Evolutionary conservation across 2,888 invertebrate genomes (phyloP).

Genomic region (Coenonympha arcania): DNA sequence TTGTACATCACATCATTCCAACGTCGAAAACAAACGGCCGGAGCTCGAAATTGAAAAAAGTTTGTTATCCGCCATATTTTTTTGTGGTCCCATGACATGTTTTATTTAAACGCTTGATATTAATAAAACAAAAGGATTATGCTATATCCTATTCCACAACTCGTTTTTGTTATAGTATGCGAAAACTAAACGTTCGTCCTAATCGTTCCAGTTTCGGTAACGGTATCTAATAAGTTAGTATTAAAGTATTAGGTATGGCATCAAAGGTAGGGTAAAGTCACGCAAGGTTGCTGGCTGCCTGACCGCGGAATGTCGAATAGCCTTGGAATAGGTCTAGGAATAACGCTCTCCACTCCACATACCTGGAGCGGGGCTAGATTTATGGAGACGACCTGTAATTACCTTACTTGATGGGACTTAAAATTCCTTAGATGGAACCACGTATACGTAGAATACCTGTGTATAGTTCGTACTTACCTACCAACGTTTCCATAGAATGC

Average conservation of each 20-base stretch:
- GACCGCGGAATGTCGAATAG: conserved; percentile 27
- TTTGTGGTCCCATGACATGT: neutral
- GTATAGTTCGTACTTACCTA: no score
- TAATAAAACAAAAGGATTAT: neutral
- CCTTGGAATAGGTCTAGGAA: conserved; percentile 20
- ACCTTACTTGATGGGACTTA: conserved; percentile 2
- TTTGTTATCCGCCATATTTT: neutral
- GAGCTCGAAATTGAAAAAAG: neutral
- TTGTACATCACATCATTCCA: no score
- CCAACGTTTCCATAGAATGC: no score
- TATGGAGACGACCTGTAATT: conserved; percentile 7
- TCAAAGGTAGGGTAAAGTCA: conserved; percentile 20
- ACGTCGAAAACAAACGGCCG: no score
- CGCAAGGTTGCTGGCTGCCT: conserved; percentile 19
- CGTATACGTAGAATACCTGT: neutral
- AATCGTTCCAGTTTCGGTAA: conserved; percentile 12
- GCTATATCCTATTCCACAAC: conserved; percentile 9
- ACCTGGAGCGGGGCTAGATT: conserved; percentile 8
- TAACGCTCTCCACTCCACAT: conserved; percentile 12
- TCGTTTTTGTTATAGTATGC: neutral
- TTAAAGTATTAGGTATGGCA: conserved; percentile 3
- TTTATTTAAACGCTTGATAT: neutral
- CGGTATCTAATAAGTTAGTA: conserved; percentile 18
- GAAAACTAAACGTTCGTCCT: conserved; percentile 2
- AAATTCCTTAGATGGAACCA: neutral